Conservation (phyloP, 2,797 vertebrate genomes). For the Chromobotia macracanthus region DNA sequence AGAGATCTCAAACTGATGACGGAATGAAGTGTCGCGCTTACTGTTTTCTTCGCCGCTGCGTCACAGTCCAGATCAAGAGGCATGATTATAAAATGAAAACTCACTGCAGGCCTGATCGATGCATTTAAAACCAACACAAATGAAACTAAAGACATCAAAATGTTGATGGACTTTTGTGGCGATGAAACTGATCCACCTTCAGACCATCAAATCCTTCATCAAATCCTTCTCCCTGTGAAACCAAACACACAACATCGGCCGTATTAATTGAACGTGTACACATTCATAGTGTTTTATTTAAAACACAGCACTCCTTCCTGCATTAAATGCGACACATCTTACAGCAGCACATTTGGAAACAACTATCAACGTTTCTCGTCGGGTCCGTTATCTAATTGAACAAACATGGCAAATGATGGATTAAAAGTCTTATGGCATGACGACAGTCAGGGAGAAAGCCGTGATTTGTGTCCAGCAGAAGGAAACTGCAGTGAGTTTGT, state of each 20-base stretch:
- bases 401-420: background rate
- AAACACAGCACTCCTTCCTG: background rate
- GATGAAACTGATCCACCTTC: conserved; percentile 59
- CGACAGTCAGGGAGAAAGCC: background rate
- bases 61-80: conserved; percentile 67
- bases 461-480: background rate
- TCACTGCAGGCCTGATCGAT: conserved; percentile 20
- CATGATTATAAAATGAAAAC: conserved; percentile 66
- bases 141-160: conserved; percentile 47
- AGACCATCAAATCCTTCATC: conserved; percentile 56
- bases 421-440: background rate
- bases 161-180: conserved; percentile 40
- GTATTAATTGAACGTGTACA: background rate
- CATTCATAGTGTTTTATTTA: background rate
- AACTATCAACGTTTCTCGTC: background rate
- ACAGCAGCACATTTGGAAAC: background rate
- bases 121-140: conserved; percentile 47
- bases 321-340: background rate
- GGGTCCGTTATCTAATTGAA: background rate
- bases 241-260: conserved; percentile 27
- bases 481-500: conserved; percentile 11
- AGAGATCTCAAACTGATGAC: background rate
- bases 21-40: conserved; percentile 39
- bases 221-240: conserved; percentile 55
- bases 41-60: conserved; percentile 59